These are phyloP conservation scores for Dicyrtoma fusca DNA, from an alignment of 2,888 invertebrate species.

Conservation along the genomic window DNA sequence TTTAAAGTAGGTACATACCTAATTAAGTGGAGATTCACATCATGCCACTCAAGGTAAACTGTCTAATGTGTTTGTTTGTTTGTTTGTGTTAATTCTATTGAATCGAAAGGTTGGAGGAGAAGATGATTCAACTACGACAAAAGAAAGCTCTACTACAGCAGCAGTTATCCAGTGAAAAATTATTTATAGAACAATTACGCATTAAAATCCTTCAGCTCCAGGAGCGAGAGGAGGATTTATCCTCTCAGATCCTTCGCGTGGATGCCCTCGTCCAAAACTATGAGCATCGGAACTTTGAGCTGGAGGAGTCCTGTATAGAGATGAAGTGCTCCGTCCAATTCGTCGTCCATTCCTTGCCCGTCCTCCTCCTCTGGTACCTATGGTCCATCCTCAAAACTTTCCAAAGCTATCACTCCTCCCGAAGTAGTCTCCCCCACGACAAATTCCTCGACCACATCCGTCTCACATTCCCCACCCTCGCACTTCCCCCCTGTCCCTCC, in stretches of 20 bases:
- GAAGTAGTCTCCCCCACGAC: background rate
- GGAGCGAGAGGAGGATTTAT: slow-evolving; percentile 57
- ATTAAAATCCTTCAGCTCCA: slow-evolving; percentile 50
- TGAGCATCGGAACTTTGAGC: slow-evolving; percentile 63
- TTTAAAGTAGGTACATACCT: too few species aligned
- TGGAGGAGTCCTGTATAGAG: slow-evolving; percentile 65
- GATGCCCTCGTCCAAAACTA: slow-evolving; percentile 64
- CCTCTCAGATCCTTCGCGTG: slow-evolving; percentile 63
- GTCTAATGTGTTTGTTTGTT: too few species aligned
- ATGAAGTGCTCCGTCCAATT: slow-evolving; percentile 65
- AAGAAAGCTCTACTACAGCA: slow-evolving; percentile 58
- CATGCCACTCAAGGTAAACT: too few species aligned
- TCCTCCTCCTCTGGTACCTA: slow-evolving; percentile 68
- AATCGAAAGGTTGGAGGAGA: slow-evolving; percentile 59
- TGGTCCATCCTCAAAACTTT: slow-evolving; percentile 44
- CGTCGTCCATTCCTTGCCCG: slow-evolving; percentile 68
- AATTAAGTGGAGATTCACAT: too few species aligned
- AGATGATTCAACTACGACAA: slow-evolving; percentile 58
- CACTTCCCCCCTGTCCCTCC: slow-evolving; percentile 12
- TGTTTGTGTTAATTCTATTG: too few species aligned
- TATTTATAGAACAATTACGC: slow-evolving; percentile 52
- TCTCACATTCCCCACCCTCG: slow-evolving; percentile 9
- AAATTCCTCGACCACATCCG: slow-evolving; percentile 1
- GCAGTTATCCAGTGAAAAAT: slow-evolving; percentile 56
- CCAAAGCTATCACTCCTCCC: too few species aligned